phyloP scores from a whole-genome alignment of 2,113 vertebrate genomes.

The Phalacrocorax carbo region DNA sequence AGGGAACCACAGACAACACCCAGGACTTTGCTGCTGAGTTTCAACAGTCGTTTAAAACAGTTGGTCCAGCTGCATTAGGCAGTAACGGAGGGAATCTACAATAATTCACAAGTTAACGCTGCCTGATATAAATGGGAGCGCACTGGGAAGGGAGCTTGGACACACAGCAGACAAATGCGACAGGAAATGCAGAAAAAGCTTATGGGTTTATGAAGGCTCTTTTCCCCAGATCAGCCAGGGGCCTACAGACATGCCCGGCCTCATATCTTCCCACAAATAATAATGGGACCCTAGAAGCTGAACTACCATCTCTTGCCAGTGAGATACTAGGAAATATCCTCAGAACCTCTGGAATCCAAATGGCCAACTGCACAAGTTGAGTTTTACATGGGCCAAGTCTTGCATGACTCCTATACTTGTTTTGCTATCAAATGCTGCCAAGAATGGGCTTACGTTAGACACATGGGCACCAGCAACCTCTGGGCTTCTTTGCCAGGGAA shows the following conservation, averaged over 20 bases:
- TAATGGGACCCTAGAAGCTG: neutral
- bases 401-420: neutral
- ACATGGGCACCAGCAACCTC: neutral
- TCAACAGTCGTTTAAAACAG: neutral
- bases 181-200: neutral
- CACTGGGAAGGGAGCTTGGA: neutral
- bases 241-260: accelerated
- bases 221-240: neutral
- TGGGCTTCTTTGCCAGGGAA: neutral
- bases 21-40: neutral
- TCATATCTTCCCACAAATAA: neutral
- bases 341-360: neutral
- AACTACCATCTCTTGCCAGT: neutral
- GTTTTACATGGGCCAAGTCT: neutral
- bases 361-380: neutral
- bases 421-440: neutral
- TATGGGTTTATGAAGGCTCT: neutral
- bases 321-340: neutral
- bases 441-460: neutral
- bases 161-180: neutral
- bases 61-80: neutral
- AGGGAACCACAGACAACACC: neutral
- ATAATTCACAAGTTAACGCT: neutral
- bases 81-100: neutral
- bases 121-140: neutral